Evolutionary conservation across 2,888 invertebrate genomes (phyloP).

Genomic region (Plusia festucae): DNA sequence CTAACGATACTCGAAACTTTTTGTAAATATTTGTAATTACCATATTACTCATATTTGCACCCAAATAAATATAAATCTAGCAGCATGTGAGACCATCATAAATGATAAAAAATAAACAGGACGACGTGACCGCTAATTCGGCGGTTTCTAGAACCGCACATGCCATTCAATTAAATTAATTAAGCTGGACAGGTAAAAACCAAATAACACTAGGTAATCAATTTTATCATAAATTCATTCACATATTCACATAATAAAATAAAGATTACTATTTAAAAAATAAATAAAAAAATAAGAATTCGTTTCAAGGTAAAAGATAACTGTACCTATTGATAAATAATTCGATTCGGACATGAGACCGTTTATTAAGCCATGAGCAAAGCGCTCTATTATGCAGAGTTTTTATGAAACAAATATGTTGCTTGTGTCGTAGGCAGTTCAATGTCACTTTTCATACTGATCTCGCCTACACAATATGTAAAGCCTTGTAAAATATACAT

Average conservation of each 20-base stretch:
- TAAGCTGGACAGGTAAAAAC: constrained; percentile 4
- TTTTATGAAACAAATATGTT: not conserved
- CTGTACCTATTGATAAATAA: not conserved
- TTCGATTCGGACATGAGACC: not conserved
- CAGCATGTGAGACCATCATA: not conserved
- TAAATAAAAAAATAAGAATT: not conserved
- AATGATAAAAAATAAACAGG: constrained; percentile 1
- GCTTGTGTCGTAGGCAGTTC: not conserved
- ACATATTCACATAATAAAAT: too few species aligned
- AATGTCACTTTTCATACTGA: constrained; percentile 7
- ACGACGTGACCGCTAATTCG: not conserved
- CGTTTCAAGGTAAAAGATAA: not conserved
- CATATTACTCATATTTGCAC: not conserved
- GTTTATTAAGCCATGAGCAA: not conserved
- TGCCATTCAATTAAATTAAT: not conserved
- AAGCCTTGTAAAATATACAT: constrained; percentile 4
- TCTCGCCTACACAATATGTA: constrained; percentile 3
- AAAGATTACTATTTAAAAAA: not conserved
- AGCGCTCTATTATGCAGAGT: not conserved
- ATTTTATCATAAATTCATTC: not conserved
- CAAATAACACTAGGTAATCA: not conserved
- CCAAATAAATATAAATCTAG: not conserved
- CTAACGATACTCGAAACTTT: constrained; percentile 34
- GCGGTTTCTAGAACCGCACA: not conserved
- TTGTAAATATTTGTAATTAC: not conserved